Evolutionary conservation across 2,113 vertebrate genomes (phyloP).

Genomic region (Plecotus auritus): DNA sequence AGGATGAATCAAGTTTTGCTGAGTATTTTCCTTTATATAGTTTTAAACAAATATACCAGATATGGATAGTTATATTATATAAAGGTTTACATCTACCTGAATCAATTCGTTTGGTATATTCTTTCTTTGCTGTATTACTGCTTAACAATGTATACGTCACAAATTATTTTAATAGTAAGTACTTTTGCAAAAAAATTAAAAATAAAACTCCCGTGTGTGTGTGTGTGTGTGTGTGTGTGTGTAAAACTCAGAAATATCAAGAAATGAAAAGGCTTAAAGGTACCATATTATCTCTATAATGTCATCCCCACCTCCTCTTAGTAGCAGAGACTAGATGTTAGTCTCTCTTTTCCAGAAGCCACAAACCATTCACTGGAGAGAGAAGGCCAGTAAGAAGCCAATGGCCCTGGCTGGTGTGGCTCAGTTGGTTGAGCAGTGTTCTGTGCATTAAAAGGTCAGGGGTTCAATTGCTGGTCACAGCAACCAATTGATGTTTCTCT

Average conservation of each 20-base stretch:
- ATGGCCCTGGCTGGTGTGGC: neutral
- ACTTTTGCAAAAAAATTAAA: neutral
- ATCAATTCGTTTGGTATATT: neutral
- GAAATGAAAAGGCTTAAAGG: slow-evolving; percentile 34
- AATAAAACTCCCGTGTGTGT: neutral
- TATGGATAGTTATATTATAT: neutral
- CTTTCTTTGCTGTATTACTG: neutral
- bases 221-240: neutral
- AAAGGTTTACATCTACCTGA: neutral
- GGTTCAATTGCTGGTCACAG: too few relatives aligned
- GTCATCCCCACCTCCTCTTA: neutral
- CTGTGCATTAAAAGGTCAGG: too few relatives aligned
- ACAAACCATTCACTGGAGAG: neutral
- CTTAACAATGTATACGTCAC: neutral
- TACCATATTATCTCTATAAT: neutral
- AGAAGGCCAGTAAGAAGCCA: neutral
- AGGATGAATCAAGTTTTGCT: neutral
- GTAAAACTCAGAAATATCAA: neutral
- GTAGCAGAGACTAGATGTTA: neutral
- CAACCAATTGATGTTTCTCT: too few relatives aligned
- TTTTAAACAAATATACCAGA: slow-evolving; percentile 12
- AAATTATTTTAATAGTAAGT: slow-evolving; percentile 44
- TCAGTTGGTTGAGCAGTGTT: too few relatives aligned
- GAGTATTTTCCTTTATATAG: slow-evolving; percentile 22
- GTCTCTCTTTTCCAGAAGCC: neutral